These are phyloP conservation scores for Cosmia trapezina DNA, from an alignment of 2,888 invertebrate genomes.

Conservation along the genomic window DNA sequence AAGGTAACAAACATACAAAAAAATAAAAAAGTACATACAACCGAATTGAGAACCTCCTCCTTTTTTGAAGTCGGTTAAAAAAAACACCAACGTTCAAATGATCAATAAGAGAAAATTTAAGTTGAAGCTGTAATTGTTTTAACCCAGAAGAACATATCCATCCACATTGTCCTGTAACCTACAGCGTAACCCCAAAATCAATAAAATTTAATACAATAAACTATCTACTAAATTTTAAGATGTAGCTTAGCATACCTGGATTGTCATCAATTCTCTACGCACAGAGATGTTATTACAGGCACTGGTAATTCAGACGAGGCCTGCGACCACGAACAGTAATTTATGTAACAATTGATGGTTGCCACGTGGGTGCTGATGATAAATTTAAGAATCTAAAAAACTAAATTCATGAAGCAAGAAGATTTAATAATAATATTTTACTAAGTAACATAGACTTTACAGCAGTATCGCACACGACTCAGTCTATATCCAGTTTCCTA, in stretches of 20 bases:
- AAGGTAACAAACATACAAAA: too few relatives aligned
- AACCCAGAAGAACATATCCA: neutral
- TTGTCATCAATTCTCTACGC: neutral
- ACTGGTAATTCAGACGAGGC: neutral
- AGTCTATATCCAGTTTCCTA: constrained; percentile 89
- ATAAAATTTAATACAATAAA: neutral
- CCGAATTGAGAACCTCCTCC: too few relatives aligned
- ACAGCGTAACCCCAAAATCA: neutral
- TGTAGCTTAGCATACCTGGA: neutral
- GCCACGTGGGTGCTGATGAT: neutral
- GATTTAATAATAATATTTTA: constrained; percentile 30
- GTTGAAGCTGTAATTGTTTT: neutral
- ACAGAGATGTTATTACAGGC: neutral
- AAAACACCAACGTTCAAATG: too few relatives aligned
- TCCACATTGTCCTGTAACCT: neutral
- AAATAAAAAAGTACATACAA: too few relatives aligned
- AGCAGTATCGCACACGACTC: constrained; percentile 44
- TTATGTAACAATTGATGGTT: neutral
- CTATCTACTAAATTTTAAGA: neutral
- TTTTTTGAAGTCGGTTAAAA: too few relatives aligned
- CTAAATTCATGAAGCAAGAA: constrained; percentile 10
- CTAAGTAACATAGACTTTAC: neutral
- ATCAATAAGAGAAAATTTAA: neutral
- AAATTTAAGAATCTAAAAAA: neutral
- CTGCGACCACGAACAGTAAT: neutral